Evolutionary conservation across 2,113 vertebrate species (phyloP).

Genomic region (Pelecanoides urinatrix): DNA sequence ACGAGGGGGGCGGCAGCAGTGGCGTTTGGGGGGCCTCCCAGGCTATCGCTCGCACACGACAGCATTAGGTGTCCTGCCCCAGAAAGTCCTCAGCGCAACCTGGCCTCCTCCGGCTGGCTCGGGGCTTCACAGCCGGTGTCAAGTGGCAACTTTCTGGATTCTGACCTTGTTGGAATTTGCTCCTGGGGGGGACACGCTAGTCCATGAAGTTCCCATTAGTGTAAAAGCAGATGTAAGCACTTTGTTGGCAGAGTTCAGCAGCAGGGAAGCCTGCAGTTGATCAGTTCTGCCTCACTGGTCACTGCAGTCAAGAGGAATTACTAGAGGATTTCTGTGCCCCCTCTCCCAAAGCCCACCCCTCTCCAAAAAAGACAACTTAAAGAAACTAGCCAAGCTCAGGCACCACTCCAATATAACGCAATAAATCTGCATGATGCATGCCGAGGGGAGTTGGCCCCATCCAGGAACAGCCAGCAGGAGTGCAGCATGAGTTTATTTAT

Average conservation of each 20-base stretch:
- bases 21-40: neutral
- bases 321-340: slow-evolving; percentile 24
- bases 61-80: neutral
- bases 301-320: slow-evolving; percentile 66
- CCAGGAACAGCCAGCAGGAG: neutral
- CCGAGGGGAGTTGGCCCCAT: neutral
- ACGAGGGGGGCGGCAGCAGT: neutral
- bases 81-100: neutral
- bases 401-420: neutral
- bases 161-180: slow-evolving; percentile 57
- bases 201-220: slow-evolving; percentile 62
- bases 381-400: slow-evolving; percentile 26
- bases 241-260: slow-evolving; percentile 55
- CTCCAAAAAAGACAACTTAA: neutral
- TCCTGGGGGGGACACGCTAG: neutral
- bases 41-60: neutral
- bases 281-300: slow-evolving; percentile 64
- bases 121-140: neutral
- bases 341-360: neutral
- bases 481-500: neutral
- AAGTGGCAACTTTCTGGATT: slow-evolving; percentile 54
- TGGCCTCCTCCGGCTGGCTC: neutral
- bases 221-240: slow-evolving; percentile 64
- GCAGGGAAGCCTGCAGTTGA: slow-evolving; percentile 62
- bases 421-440: neutral